Base-by-base conservation (phyloP, 2,888 invertebrate genomes). In the Ormyrus pomaceus region DNA sequence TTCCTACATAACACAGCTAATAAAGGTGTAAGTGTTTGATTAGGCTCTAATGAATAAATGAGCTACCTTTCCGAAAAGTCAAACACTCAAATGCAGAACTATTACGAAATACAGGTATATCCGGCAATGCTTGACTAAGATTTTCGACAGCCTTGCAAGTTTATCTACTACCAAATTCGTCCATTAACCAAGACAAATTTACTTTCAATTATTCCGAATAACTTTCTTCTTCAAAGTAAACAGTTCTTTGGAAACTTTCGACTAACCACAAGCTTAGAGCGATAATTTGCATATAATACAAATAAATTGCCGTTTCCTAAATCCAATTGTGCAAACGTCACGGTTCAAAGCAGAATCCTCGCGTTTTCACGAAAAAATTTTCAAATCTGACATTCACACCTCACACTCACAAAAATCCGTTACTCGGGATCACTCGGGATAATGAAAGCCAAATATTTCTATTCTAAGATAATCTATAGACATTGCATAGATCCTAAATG, bases 11-110 rank as follows among this genome's bases (percentile, higher is more conserved):
- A 68, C 48, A 45, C 45, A 19, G 19, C 46, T 11, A 58, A 62
- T 55, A 69, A 69, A 19, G 46, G 13, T 55, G 11, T 48, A 45
- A 6, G 19, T 62, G 69, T 69, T 76, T 76, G 61, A 76, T 58
- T 53, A 69, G 48, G 62, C 19, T 19, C 69, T 75, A 75, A 75
- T 68, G 51, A 53, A 48, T 66, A 58, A 66, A 68, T 59, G 66
- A 68, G 65, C 64, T 64, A 11, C 19, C 13, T 50, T 8, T 6
- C n/a, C 13, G 9, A 19, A 62, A 55, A 73, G 74, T 50, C 56
- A 74, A 74, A 65, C 34, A 65, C 13, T 65, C 62, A 45, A n/a
- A 50, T 34, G 34, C 34, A 72, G 5, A 5, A 45, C 13, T n/a
- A 13, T 72, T 65, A 34, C 50, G 53, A 62, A 65, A 74, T 11